Base-by-base conservation (phyloP, 2,797 vertebrate genomes). In the Melanotaenia trifasciata region DNA sequence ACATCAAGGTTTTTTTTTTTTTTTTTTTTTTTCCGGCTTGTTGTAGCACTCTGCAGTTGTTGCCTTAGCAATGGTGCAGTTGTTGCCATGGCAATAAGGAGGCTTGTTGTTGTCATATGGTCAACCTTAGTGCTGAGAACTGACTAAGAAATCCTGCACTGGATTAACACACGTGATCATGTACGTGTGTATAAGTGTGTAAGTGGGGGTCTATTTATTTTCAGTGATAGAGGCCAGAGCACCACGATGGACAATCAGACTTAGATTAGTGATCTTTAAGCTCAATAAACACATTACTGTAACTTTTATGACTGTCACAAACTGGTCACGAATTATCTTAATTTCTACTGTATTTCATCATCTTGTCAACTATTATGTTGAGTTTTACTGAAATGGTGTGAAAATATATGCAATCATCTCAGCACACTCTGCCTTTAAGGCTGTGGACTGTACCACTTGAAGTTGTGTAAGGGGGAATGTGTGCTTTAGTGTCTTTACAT, bases 51-150 rank as follows among this genome's bases (percentile, higher is more conserved):
- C 91, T 90, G 92, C 93, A 94, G 91, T 89, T 91, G 94, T 94
- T 94, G 92, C 92, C 93, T 89, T 92, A 92, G 93, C 90, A 89
- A 93, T 95, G 92, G 90, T 94, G 93, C 94, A 94, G 93, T 94
- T 94, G 93, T 94, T 94, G 89, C 93, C 92, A 94, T 94, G 93
- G 93, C 83, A 75, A 94, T 90, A 70, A 83, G 67, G 65, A 86
- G 84, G 90, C 90, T 90, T 92, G 92, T 92, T 94, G 94, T 91
- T 92, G 89, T 94, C 86, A 86, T 89, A 87, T 82, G 84, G 83
- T 82, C 74, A 62, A 64, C 33, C 62, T 80, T 69, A 60, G 74
- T 69, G 73, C 63, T 64, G 59, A 86, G 74, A 78, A 38, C 76
- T 58, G 58, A 73, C 64, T 50, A 16, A 67, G 79, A 54, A 81